phyloP scores from a whole-genome alignment of 2,888 invertebrate genomes.

The Drepana falcataria region DNA sequence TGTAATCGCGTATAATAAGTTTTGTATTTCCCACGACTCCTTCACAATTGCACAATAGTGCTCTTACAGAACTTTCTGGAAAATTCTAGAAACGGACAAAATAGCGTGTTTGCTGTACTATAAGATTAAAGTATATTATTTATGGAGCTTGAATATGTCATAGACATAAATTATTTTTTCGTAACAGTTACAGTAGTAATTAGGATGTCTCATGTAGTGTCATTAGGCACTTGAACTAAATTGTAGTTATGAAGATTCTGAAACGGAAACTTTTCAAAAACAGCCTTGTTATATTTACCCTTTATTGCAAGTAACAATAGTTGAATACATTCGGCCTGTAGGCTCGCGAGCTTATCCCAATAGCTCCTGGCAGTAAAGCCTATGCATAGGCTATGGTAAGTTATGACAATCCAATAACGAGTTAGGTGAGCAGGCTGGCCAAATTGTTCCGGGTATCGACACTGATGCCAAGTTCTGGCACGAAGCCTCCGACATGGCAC shows the following conservation, averaged over 20 bases:
- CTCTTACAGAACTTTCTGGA: not conserved
- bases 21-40: conserved; percentile 53
- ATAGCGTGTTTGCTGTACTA: not conserved
- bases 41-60: conserved; percentile 12
- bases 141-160: too few relatives aligned
- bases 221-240: too few relatives aligned
- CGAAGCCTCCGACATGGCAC: conserved; percentile 29
- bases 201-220: too few relatives aligned
- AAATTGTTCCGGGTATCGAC: conserved; percentile 60
- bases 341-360: conserved; percentile 45
- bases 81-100: not conserved
- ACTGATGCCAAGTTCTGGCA: conserved; percentile 60
- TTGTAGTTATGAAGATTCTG: too few relatives aligned
- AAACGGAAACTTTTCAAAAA: too few relatives aligned
- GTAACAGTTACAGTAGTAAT: too few relatives aligned
- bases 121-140: too few relatives aligned
- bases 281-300: not conserved
- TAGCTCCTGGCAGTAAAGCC: conserved; percentile 51
- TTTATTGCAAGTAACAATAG: not conserved
- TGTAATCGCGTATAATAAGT: conserved; percentile 42
- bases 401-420: conserved; percentile 75
- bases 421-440: conserved; percentile 65
- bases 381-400: conserved; percentile 61
- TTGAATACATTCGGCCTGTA: conserved; percentile 33
- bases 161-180: too few relatives aligned